A percentile compares a stretch with the other conserved stretches of the same genome.
Conservation (phyloP, 2,797 vertebrate genomes). For the Halcyon chelicuti region DNA sequence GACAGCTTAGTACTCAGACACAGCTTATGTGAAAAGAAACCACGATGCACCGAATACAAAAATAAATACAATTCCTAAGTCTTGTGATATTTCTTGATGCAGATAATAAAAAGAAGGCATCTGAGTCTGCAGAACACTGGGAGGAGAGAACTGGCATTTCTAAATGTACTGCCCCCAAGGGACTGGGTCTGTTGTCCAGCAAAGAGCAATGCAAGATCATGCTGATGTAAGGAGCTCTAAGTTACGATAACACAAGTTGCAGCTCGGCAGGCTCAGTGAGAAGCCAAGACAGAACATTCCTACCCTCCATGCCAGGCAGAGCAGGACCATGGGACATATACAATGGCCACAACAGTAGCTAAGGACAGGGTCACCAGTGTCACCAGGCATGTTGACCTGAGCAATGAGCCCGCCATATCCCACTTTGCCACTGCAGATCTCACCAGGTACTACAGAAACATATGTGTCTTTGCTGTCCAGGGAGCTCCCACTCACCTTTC, state of each 20-base stretch:
- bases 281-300: not conserved
- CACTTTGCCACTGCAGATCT: not conserved
- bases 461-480: not conserved
- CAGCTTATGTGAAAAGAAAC: not conserved
- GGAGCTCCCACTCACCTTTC: not conserved
- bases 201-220: slow-evolving; percentile 15
- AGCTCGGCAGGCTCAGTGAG: not conserved
- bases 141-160: slow-evolving; percentile 29
- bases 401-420: not conserved
- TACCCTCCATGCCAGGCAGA: not conserved
- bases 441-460: fast-evolving
- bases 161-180: slow-evolving; percentile 20
- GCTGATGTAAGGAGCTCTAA: slow-evolving; percentile 34
- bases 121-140: not conserved
- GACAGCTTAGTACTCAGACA: not conserved
- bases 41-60: not conserved
- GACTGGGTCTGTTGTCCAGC: slow-evolving; percentile 29
- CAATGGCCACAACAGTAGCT: not conserved
- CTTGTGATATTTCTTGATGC: not conserved
- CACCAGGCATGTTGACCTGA: fast-evolving
- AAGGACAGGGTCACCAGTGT: not conserved
- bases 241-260: slow-evolving; percentile 5
- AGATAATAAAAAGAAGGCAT: not conserved
- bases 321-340: not conserved
- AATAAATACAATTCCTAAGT: not conserved